phyloP scores from a whole-genome alignment of 2,888 invertebrate species.

The Mythimna pallens region DNA sequence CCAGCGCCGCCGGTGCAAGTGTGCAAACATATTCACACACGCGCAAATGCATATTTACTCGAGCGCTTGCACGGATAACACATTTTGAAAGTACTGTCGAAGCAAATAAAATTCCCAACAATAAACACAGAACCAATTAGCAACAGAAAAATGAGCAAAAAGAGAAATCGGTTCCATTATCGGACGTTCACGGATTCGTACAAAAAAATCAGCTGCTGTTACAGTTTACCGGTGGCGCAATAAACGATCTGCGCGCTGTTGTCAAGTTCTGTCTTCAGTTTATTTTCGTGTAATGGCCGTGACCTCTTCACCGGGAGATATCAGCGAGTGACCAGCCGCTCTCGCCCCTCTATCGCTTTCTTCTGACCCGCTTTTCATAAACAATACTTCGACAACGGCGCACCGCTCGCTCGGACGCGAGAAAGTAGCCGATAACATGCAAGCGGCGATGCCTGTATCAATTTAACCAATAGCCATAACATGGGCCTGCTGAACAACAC shows the following conservation, averaged over 20 bases:
- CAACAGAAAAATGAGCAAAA: slow-evolving; percentile 77
- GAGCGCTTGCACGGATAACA: slow-evolving; percentile 50
- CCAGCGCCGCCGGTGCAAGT: slow-evolving; percentile 60
- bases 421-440: slow-evolving; percentile 87
- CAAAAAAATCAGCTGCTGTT: slow-evolving; percentile 76
- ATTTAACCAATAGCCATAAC: slow-evolving; percentile 72
- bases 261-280: slow-evolving; percentile 72
- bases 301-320: slow-evolving; percentile 88
- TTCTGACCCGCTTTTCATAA: slow-evolving; percentile 90
- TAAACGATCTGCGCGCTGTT: slow-evolving; percentile 69
- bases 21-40: slow-evolving; percentile 62
- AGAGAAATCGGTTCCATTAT: slow-evolving; percentile 85
- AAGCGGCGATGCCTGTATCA: slow-evolving; percentile 74
- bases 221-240: slow-evolving; percentile 75
- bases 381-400: slow-evolving; percentile 87
- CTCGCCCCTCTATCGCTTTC: slow-evolving; percentile 87
- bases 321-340: slow-evolving; percentile 82
- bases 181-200: slow-evolving; percentile 75
- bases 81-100: slow-evolving; percentile 68
- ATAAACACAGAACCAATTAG: slow-evolving; percentile 79
- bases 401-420: slow-evolving; percentile 80
- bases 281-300: slow-evolving; percentile 84
- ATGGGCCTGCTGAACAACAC: slow-evolving; percentile 62
- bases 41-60: slow-evolving; percentile 63
- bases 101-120: slow-evolving; percentile 68